These are phyloP conservation scores for Cinara cedri DNA, from an alignment of 2,888 invertebrate species.

Conservation along the genomic window DNA sequence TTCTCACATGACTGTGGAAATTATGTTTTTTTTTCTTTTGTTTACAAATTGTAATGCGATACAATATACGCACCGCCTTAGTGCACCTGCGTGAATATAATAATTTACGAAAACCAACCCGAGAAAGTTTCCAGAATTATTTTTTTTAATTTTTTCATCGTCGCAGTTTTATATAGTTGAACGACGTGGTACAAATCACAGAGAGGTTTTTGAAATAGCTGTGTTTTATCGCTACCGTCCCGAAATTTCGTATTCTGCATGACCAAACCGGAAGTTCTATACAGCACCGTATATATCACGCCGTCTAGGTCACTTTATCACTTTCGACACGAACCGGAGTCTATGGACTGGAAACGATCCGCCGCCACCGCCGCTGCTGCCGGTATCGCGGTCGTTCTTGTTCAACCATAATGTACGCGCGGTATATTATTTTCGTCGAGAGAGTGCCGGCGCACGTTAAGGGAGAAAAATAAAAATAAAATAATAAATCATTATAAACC, in stretches of 20 bases:
- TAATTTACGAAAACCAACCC: not conserved
- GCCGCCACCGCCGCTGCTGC: too few relatives aligned
- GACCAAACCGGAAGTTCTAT: not conserved
- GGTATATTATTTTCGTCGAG: not conserved
- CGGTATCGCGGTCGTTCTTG: too few relatives aligned
- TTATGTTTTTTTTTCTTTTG: not conserved
- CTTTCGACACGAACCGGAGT: not conserved
- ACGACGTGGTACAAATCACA: not conserved
- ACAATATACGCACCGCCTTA: too few relatives aligned
- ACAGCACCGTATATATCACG: not conserved
- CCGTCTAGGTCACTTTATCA: not conserved
- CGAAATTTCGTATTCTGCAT: not conserved
- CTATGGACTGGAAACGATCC: constrained; percentile 3
- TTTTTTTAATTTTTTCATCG: too few relatives aligned
- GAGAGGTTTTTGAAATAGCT: not conserved
- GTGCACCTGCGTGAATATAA: not conserved
- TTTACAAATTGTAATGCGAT: too few relatives aligned
- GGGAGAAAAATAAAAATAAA: not conserved
- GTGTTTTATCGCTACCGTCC: not conserved
- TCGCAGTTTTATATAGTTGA: too few relatives aligned
- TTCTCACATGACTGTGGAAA: too few relatives aligned
- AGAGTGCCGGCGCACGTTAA: too few relatives aligned
- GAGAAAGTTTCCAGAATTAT: too few relatives aligned
- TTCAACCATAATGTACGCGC: not conserved
- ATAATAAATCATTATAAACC: not conserved